These are phyloP conservation scores for Desmodus rotundus DNA, from an alignment of 2,113 vertebrate genomes.

Conservation along the genomic window DNA sequence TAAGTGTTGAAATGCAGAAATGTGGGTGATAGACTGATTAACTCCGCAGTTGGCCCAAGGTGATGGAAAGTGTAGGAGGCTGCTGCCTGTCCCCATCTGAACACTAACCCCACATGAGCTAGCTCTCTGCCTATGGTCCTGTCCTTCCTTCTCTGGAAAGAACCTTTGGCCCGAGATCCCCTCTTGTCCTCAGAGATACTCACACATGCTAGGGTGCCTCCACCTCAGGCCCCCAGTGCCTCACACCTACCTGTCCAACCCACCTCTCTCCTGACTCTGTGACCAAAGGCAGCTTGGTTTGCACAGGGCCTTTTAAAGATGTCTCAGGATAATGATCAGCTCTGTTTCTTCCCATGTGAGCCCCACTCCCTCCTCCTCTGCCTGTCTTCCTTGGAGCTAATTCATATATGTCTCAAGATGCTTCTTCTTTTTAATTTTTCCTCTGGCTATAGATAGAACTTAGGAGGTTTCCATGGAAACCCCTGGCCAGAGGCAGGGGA, in stretches of 20 bases:
- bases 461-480: conserved; percentile 81
- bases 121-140: not conserved
- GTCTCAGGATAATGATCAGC: not conserved
- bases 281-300: not conserved
- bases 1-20: not conserved
- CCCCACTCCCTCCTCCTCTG: not conserved
- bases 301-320: not conserved
- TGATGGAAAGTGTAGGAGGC: not conserved
- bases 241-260: not conserved
- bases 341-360: conserved; percentile 50
- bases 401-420: conserved; percentile 73
- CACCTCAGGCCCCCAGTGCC: too few relatives aligned
- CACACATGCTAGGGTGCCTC: not conserved
- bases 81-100: not conserved
- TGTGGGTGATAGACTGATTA: not conserved
- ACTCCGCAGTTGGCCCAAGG: not conserved
- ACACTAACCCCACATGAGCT: not conserved
- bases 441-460: conserved; percentile 73
- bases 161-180: not conserved
- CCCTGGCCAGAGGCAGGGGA: conserved; percentile 41
- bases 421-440: conserved; percentile 35
- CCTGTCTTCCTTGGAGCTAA: conserved; percentile 75
- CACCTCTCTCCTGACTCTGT: not conserved
- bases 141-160: not conserved
- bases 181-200: not conserved